These are phyloP conservation scores for Caenorhabditis angaria DNA, from an alignment of 2,888 invertebrate genomes.

Conservation along the genomic window DNA sequence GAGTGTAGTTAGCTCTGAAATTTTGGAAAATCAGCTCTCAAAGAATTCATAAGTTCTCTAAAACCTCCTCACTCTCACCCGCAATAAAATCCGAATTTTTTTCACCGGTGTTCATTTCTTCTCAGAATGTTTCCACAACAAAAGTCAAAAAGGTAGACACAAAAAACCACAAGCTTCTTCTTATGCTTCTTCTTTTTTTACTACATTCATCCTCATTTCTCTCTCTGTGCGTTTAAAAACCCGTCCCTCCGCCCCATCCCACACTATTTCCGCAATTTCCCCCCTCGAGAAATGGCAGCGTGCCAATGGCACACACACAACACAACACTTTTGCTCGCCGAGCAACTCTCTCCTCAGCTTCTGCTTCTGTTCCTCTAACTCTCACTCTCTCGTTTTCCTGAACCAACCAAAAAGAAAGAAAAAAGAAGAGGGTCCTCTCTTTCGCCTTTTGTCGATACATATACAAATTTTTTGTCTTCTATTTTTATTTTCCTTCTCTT, in stretches of 20 bases:
- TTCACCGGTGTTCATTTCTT: too few relatives aligned
- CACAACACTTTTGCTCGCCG: background rate
- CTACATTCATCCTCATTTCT: background rate
- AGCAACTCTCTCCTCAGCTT: background rate
- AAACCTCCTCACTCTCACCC: too few relatives aligned
- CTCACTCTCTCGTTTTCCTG: background rate
- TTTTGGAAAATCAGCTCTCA: too few relatives aligned
- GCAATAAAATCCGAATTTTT: too few relatives aligned
- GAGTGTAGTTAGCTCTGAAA: too few relatives aligned
- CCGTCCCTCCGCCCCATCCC: background rate
- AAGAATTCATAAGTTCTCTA: too few relatives aligned
- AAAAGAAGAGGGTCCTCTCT: background rate
- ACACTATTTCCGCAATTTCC: background rate
- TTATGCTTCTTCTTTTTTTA: background rate
- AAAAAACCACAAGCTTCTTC: background rate
- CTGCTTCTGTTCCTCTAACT: background rate
- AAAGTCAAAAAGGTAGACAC: too few relatives aligned
- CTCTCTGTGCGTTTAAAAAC: background rate
- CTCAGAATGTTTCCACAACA: too few relatives aligned
- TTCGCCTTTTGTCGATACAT: constrained; percentile 4
- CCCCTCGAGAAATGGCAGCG: constrained; percentile 2
- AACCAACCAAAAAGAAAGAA: background rate
- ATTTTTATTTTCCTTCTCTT: background rate
- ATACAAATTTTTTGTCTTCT: background rate
- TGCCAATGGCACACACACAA: background rate